Evolutionary conservation across 2,888 invertebrate species (phyloP), one percentile per base, ranked within the genome.

Genomic region (Bombylius major): DNA sequence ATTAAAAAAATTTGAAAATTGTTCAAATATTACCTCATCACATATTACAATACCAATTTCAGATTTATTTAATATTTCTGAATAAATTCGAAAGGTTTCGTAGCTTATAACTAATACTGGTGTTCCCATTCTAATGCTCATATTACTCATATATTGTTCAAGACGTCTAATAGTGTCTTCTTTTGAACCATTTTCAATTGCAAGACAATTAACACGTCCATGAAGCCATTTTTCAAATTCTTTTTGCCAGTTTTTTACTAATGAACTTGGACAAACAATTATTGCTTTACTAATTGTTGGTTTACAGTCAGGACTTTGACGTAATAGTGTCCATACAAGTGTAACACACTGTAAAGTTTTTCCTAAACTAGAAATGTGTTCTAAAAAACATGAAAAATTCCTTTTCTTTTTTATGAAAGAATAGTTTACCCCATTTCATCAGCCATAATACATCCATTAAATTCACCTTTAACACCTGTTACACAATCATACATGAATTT

Each of bases 401-500:
- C 1, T 3, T 12, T 23, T 23, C 23, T 23, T 42, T 48, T 11
- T 39, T 45, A 23, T 46, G 33, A 33, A 51, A 31, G 4, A 12
- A 12, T 34, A 47, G 36, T 47, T 58, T 57, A 65, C 53, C 91
- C 97, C 98, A 99, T 99, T 80, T 99, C 99, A 75, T 99, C 99
- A 5, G 99, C 99, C 98, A 99, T 99, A 50, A 99, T 99, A 66
- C 98, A 99, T 1, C 99, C 99, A 72, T 81, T 87, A 36, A 87
- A 87, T 59, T 82, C 80, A 56, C 88, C 86, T 66, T 92, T 87
- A 46, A 81, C 77, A 1, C 98, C 99, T 9, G 91, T 94, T 5
- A 98, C 96, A 76, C 98, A 99, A 70, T 99, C 96, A 69, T 95
- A 99, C 96, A 99, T 97, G 70, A 99, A 99, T 69, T 91, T 91